Conservation (phyloP, 2,797 vertebrate genomes). For the Euthynnus affinis region DNA sequence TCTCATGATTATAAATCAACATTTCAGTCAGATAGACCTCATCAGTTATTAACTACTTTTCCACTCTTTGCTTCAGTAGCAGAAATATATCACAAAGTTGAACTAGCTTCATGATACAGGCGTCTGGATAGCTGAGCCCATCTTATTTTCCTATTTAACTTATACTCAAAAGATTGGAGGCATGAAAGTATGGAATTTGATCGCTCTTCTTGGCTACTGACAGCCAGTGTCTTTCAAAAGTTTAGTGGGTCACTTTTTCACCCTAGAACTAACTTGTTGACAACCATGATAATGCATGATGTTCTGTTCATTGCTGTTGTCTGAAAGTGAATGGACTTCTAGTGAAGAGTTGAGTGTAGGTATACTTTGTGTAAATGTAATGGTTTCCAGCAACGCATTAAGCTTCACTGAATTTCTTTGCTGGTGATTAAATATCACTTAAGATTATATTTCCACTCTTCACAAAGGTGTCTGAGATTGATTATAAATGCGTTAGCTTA, state of each 20-base stretch:
- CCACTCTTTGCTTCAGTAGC: too few relatives aligned
- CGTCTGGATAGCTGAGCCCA: conserved; percentile 1
- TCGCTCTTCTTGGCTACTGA: neutral
- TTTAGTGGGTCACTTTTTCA: conserved; percentile 27
- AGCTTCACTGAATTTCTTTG: neutral
- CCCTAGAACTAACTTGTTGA: conserved; percentile 11
- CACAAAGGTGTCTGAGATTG: neutral
- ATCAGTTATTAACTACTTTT: too few relatives aligned
- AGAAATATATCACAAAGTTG: too few relatives aligned
- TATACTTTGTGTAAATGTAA: neutral
- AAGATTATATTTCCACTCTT: neutral
- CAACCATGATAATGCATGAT: neutral
- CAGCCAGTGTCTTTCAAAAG: neutral
- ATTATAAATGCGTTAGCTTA: neutral
- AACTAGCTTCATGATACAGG: too few relatives aligned
- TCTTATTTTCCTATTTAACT: conserved; percentile 26
- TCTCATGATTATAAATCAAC: too few relatives aligned
- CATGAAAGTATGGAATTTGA: conserved; percentile 12
- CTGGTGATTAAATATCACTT: neutral
- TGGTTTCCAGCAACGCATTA: neutral
- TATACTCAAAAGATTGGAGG: neutral
- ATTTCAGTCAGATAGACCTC: too few relatives aligned
- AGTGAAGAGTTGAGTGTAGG: neutral
- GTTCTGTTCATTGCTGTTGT: conserved; percentile 8
- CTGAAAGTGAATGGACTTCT: neutral